phyloP scores from a whole-genome alignment of 2,113 vertebrate species.

The Ia io region DNA sequence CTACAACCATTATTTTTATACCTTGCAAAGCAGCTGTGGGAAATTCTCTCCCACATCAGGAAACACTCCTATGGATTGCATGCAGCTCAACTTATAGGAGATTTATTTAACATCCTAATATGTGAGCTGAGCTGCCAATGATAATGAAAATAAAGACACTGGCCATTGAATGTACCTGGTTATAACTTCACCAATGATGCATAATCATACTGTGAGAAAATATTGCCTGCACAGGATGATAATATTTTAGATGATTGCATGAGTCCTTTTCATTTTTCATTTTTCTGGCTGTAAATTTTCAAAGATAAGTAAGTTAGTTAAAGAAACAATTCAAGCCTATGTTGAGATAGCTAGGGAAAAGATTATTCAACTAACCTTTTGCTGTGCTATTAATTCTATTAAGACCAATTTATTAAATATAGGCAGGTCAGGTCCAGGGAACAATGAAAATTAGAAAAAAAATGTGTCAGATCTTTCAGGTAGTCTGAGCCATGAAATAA shows the following conservation, averaged over 20 bases:
- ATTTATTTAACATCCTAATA: background rate
- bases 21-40: background rate
- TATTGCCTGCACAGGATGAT: background rate
- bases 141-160: background rate
- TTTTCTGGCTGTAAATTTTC: conserved; percentile 57
- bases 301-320: conserved; percentile 73
- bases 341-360: conserved; percentile 59
- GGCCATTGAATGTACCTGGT: background rate
- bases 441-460: conserved; percentile 67
- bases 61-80: background rate
- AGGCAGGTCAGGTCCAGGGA: conserved; percentile 42
- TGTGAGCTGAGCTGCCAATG: background rate
- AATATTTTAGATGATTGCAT: conserved; percentile 65
- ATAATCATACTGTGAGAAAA: background rate
- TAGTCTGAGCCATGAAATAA: conserved; percentile 65
- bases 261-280: conserved; percentile 69
- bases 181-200: background rate
- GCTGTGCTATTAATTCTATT: conserved; percentile 73
- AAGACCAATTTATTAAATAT: conserved; percentile 64
- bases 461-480: conserved; percentile 60
- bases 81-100: background rate
- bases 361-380: conserved; percentile 62
- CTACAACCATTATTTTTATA: background rate
- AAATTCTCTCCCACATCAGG: background rate
- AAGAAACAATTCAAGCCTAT: conserved; percentile 66